Conservation (phyloP, 2,113 vertebrate species). For the Desmodus rotundus region DNA sequence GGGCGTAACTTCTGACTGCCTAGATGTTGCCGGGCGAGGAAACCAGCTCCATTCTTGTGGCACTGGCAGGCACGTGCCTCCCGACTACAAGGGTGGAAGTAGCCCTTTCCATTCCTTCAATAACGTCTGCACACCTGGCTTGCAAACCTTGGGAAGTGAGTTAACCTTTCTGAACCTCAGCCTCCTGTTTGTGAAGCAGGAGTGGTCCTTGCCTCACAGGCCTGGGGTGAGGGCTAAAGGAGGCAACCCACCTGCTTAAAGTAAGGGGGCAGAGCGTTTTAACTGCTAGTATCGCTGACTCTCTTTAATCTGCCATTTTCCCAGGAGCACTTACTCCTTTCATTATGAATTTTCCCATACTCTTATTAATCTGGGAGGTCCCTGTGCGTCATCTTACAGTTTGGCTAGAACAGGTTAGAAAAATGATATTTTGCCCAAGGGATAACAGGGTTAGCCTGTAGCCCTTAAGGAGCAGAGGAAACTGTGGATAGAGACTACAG, state of each 20-base stretch:
- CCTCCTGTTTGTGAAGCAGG: background rate
- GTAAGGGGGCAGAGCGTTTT: background rate
- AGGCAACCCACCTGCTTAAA: background rate
- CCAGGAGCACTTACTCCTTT: background rate
- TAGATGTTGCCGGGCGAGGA: background rate
- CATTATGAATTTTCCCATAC: background rate
- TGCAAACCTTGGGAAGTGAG: background rate
- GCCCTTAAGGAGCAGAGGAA: background rate
- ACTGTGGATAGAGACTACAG: background rate
- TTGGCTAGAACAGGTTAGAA: background rate
- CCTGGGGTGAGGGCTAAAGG: too few relatives aligned
- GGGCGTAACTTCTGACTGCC: background rate
- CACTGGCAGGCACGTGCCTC: accelerated
- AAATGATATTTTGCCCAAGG: background rate
- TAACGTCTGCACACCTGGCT: background rate
- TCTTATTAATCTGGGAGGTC: background rate
- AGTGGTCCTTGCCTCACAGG: background rate
- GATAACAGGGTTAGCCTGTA: background rate
- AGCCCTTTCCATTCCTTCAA: background rate
- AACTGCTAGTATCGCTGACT: background rate
- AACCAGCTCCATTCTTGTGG: accelerated
- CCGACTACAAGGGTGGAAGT: too few relatives aligned
- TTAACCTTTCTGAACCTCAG: background rate
- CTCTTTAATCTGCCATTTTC: background rate
- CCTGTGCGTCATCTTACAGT: background rate